Evolutionary conservation across 1,140 invertebrate genomes (phyloP).

Genomic region (Papilio helenus): DNA sequence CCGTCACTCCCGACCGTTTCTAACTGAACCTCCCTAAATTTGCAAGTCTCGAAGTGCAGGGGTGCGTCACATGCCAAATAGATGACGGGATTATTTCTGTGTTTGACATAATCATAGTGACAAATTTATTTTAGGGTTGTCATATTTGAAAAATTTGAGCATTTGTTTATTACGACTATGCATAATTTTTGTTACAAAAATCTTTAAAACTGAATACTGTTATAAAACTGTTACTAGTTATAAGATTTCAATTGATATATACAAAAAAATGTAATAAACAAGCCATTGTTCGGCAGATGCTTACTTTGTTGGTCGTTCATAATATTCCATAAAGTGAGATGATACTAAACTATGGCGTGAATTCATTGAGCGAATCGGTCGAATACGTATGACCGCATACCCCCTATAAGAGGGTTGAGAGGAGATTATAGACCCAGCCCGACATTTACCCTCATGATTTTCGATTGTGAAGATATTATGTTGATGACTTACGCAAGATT

Average conservation of each 20-base stretch:
- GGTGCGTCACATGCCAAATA: constrained; percentile 76
- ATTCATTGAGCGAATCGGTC: constrained; percentile 55
- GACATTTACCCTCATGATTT: constrained; percentile 49
- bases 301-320: constrained; percentile 1
- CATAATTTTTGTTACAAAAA: background rate
- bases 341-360: constrained; percentile 52
- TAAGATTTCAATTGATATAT: background rate
- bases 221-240: background rate
- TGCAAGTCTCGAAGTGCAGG: constrained; percentile 74
- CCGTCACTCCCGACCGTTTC: constrained; percentile 44
- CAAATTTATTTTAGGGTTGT: constrained; percentile 78
- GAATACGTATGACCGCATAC: constrained; percentile 54
- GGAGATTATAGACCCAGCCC: constrained; percentile 56
- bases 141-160: constrained; percentile 55
- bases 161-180: constrained; percentile 49
- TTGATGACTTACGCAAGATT: constrained; percentile 40
- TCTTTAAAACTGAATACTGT: background rate
- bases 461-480: constrained; percentile 45
- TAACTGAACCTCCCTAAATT: constrained; percentile 67
- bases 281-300: background rate
- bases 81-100: constrained; percentile 83
- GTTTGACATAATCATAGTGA: constrained; percentile 82
- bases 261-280: constrained; percentile 34
- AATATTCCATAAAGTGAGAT: constrained; percentile 50
- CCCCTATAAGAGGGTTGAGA: constrained; percentile 44